Percentiles rank a stretch among this genome's conserved stretches.
Evolutionary conservation across 2,888 invertebrate species (phyloP).

Genomic region (Caenorhabditis macrosperma): DNA sequence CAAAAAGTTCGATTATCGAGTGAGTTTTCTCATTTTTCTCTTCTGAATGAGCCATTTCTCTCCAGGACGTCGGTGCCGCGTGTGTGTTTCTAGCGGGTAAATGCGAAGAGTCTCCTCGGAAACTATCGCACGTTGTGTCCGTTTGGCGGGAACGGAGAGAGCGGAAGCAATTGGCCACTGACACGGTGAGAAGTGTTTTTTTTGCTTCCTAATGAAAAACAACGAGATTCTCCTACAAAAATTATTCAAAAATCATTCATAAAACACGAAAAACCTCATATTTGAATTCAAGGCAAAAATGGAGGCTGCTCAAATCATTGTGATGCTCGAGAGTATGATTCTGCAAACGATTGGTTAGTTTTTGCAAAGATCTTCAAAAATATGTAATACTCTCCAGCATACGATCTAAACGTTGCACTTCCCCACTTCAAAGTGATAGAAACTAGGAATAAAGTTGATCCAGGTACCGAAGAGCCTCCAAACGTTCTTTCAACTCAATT

Average conservation of each 20-base stretch:
- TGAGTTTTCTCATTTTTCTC: conserved; percentile 25
- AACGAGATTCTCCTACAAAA: not conserved
- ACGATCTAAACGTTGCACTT: conserved; percentile 97
- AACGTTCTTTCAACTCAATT: too few relatives aligned
- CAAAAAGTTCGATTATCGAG: conserved; percentile 87
- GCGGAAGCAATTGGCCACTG: conserved; percentile 80
- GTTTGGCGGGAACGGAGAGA: conserved; percentile 92
- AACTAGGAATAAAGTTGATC: conserved; percentile 91
- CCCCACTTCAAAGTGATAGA: conserved; percentile 97
- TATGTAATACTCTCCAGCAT: conserved; percentile 83
- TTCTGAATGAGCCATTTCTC: not conserved
- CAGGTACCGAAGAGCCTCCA: too few relatives aligned
- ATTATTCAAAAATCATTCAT: not conserved
- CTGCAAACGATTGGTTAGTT: conserved; percentile 90
- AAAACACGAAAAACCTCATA: not conserved
- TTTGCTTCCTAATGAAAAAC: not conserved
- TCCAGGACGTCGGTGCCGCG: conserved; percentile 90
- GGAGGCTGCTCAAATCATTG: conserved; percentile 91
- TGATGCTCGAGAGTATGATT: conserved; percentile 95
- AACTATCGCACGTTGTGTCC: conserved; percentile 96
- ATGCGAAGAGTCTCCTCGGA: conserved; percentile 97
- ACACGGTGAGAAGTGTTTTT: conserved; percentile 11
- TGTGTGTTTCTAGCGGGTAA: conserved; percentile 97
- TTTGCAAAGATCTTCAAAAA: not conserved
- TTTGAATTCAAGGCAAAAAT: conserved; percentile 83